A percentile compares a stretch with the other conserved stretches of the same genome.
phyloP scores from a whole-genome alignment of 2,113 vertebrate genomes.

The Cairina moschata region DNA sequence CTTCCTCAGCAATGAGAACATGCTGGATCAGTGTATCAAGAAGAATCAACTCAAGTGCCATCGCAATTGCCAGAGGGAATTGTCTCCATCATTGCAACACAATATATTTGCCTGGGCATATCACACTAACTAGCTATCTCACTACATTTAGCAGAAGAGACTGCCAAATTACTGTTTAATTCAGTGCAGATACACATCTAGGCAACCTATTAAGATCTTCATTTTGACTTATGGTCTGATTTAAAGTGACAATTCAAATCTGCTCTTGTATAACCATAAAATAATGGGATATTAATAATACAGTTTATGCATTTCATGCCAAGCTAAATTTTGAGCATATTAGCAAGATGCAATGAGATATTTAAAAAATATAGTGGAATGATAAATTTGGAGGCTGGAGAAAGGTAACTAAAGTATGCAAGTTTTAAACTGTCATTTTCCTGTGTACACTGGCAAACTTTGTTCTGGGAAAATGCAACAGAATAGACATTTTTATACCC shows the following conservation, averaged over 20 bases:
- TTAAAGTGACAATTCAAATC: slow-evolving; percentile 64
- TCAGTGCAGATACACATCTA: slow-evolving; percentile 61
- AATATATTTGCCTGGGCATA: slow-evolving; percentile 34
- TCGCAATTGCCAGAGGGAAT: slow-evolving; percentile 29
- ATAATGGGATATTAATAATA: slow-evolving; percentile 66
- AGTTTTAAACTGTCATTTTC: not conserved
- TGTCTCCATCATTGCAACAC: slow-evolving; percentile 33
- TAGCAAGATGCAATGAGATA: slow-evolving; percentile 56
- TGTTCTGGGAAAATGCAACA: not conserved
- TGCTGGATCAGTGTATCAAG: slow-evolving; percentile 3
- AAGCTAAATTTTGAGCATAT: slow-evolving; percentile 47
- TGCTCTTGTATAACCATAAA: slow-evolving; percentile 59
- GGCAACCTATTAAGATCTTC: slow-evolving; percentile 39
- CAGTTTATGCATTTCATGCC: slow-evolving; percentile 50
- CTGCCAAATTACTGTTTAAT: slow-evolving; percentile 67
- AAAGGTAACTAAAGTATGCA: slow-evolving; percentile 25
- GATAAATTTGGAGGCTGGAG: slow-evolving; percentile 15
- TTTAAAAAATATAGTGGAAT: slow-evolving; percentile 51
- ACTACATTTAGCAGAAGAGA: slow-evolving; percentile 26
- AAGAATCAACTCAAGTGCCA: slow-evolving; percentile 55
- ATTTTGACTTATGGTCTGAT: slow-evolving; percentile 50
- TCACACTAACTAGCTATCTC: slow-evolving; percentile 43
- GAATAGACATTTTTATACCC: not conserved
- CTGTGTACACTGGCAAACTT: not conserved
- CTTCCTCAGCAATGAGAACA: not conserved